Conservation (phyloP, 2,113 vertebrate genomes). For the Zootoca vivipara region DNA sequence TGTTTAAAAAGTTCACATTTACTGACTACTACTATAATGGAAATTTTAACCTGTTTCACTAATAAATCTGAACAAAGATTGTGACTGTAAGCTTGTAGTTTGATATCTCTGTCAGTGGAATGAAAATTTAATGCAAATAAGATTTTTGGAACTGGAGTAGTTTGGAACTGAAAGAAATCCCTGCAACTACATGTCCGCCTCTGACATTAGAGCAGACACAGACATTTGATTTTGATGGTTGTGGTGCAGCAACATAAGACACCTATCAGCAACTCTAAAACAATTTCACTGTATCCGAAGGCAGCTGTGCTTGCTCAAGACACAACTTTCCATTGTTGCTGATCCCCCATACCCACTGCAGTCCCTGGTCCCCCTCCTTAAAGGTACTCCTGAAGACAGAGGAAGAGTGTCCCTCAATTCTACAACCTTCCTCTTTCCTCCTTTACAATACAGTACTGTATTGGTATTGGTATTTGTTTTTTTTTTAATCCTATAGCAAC, state of each 20-base stretch:
- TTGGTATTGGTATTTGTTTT: background rate
- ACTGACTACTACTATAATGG: background rate
- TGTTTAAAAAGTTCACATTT: background rate
- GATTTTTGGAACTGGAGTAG: background rate
- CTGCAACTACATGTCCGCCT: no score
- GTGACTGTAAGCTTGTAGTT: background rate
- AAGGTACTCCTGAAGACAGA: background rate
- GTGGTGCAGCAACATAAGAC: background rate
- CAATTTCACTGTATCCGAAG: background rate
- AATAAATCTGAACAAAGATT: background rate
- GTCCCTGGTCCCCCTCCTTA: background rate
- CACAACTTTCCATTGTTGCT: background rate
- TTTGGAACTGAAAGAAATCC: background rate
- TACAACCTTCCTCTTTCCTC: background rate
- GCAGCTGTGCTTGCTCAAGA: background rate
- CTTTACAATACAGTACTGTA: no score
- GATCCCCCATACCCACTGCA: background rate
- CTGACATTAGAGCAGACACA: background rate
- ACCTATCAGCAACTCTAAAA: background rate
- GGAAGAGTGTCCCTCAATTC: background rate
- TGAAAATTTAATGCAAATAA: background rate
- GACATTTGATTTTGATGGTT: background rate
- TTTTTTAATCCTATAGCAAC: background rate
- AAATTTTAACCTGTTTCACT: background rate
- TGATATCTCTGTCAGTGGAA: background rate